Evolutionary conservation across 2,113 vertebrate genomes (phyloP).

Genomic region (Clupea harengus): DNA sequence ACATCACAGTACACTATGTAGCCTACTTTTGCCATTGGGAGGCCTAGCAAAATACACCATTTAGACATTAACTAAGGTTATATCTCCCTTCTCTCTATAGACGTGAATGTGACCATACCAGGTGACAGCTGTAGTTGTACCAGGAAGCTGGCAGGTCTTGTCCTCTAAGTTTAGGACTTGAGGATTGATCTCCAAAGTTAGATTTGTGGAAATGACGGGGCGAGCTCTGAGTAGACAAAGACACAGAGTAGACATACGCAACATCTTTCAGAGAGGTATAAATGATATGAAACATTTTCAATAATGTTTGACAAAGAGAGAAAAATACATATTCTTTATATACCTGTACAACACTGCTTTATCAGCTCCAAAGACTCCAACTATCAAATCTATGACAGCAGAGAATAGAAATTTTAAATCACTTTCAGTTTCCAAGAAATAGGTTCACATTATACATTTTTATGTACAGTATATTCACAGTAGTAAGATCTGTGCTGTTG

Average conservation of each 20-base stretch:
- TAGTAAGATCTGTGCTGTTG: neutral
- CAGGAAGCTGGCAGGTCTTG: slow-evolving; percentile 70
- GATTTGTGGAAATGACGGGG: slow-evolving; percentile 78
- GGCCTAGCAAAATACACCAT: too few relatives aligned
- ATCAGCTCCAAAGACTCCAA: slow-evolving; percentile 82
- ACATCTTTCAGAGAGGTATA: neutral
- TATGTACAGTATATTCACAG: neutral
- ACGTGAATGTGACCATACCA: slow-evolving; percentile 60
- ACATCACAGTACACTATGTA: too few relatives aligned
- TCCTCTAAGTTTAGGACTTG: slow-evolving; percentile 79
- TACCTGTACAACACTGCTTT: slow-evolving; percentile 79
- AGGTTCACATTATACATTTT: neutral
- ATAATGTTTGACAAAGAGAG: neutral
- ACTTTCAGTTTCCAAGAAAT: neutral
- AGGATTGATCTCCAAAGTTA: slow-evolving; percentile 76
- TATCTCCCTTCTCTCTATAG: too few relatives aligned
- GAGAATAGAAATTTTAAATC: neutral
- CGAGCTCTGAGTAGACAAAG: slow-evolving; percentile 68
- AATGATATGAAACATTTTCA: neutral
- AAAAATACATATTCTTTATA: neutral
- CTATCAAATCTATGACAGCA: slow-evolving; percentile 72
- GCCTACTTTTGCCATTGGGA: too few relatives aligned
- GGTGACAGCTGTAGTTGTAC: slow-evolving; percentile 68
- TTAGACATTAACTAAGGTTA: too few relatives aligned
- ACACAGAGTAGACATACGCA: neutral